Conservation (phyloP, 2,888 invertebrate species). For the Mylabris sibirica region DNA sequence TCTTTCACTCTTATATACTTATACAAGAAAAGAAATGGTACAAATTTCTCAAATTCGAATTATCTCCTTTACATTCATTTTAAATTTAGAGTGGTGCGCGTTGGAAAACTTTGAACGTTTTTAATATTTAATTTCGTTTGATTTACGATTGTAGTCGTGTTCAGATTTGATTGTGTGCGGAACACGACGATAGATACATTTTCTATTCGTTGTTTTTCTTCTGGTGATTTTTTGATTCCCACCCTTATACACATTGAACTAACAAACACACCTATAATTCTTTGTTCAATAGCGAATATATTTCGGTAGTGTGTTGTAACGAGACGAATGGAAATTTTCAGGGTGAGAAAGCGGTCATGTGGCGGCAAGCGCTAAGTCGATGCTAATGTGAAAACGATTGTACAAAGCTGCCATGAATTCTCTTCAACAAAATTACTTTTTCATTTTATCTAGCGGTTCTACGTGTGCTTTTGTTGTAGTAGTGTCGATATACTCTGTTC, state of each 20-base stretch:
- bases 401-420: conserved; percentile 60
- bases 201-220: conserved; percentile 31
- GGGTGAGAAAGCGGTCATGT: conserved; percentile 50
- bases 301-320: neutral
- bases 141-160: conserved; percentile 62
- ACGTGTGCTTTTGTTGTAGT: conserved; percentile 17
- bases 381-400: conserved; percentile 61
- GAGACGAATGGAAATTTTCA: conserved; percentile 28
- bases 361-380: conserved; percentile 60
- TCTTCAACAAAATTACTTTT: conserved; percentile 62
- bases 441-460: conserved; percentile 57
- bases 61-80: conserved; percentile 64
- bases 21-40: conserved; percentile 59
- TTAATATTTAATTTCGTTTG: conserved; percentile 64
- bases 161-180: conserved; percentile 48
- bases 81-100: conserved; percentile 60
- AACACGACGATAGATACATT: conserved; percentile 32
- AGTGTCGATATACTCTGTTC: conserved; percentile 42
- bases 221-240: conserved; percentile 13
- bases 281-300: neutral
- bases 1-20: conserved; percentile 51
- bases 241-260: neutral
- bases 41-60: conserved; percentile 63
- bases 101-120: conserved; percentile 60
- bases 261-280: neutral